Conservation (phyloP, 2,888 invertebrate genomes). For the Melanotus villosus region DNA sequence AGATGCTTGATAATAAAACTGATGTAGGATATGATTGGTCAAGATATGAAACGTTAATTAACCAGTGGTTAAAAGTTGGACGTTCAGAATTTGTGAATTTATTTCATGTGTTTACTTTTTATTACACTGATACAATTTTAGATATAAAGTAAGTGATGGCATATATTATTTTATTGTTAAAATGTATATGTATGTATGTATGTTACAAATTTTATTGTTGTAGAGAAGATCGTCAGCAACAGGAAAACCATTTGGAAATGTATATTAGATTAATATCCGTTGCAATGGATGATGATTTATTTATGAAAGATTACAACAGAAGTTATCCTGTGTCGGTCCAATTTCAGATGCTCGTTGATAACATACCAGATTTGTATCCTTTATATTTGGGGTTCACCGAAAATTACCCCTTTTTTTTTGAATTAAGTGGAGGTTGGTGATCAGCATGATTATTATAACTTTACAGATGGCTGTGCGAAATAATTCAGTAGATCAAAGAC, state of each 20-base stretch:
- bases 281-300: constrained; percentile 64
- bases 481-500: no score
- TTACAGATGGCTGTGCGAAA: no score
- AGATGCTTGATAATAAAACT: constrained; percentile 63
- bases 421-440: no score
- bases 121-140: constrained; percentile 23
- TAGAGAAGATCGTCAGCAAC: constrained; percentile 59
- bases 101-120: constrained; percentile 54
- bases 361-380: constrained; percentile 59
- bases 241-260: constrained; percentile 61
- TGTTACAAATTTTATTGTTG: no score
- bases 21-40: constrained; percentile 54
- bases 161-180: no score
- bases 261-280: constrained; percentile 62
- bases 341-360: constrained; percentile 62
- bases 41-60: constrained; percentile 55
- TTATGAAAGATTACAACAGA: constrained; percentile 65
- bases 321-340: constrained; percentile 60
- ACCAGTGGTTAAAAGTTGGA: constrained; percentile 59
- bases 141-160: constrained; percentile 15
- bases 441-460: no score
- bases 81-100: constrained; percentile 62
- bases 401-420: no score
- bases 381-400: no score
- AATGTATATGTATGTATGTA: no score